Base-by-base conservation (phyloP, 1,140 invertebrate genomes). In the Drosophila oshimai region DNA sequence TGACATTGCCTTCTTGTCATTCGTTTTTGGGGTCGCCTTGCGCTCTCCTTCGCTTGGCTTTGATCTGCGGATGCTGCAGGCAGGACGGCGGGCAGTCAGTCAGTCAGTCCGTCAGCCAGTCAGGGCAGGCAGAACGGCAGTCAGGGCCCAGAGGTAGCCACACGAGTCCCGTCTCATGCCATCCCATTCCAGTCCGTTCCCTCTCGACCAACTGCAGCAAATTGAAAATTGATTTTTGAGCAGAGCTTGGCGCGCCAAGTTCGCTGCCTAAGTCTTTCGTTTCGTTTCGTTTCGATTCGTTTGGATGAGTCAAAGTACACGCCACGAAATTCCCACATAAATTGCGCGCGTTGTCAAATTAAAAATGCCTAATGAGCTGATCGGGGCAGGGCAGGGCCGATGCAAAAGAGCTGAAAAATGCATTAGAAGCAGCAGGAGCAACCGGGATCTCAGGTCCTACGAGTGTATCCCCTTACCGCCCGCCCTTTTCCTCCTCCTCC, bases 301-400 rank as follows among this genome's bases (percentile, higher is more conserved):
- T 76, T 36, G 31, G 79, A 86, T 87, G 81, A 87, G 76, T 86
- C 75, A 86, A 87, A 81, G 67, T 83, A 64, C 74, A 46, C 61
- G 62, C 77, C 62, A 72, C 74, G 73, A 81, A 87, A 87, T 88
- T 89, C 86, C 79, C 86, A 89, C 86, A 89, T 89, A 86, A 89
- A 89, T 89, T 80, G 86, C 76, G 67, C 69, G 70, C 58, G 78
- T 73, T 89, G 86, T 86, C 86, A 86, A 89, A 89, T 84, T 89
- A 86, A 89, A 89, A 86, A 80, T 89, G 69, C 76, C 86, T 89
- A 89, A 89, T 89, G 86, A 89, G 86, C 80, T 80, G 72, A 47
- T 88, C 60, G 69, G 47, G 6, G 46, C 60, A 31, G 31, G 50
- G 29, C 34, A 15, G 65, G 29, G 29, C 18, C 62, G 55, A 89